These are phyloP conservation scores for Phenganax subtilis DNA, from an alignment of 92 coral and sea anemone genomes.

Conservation along the genomic window DNA sequence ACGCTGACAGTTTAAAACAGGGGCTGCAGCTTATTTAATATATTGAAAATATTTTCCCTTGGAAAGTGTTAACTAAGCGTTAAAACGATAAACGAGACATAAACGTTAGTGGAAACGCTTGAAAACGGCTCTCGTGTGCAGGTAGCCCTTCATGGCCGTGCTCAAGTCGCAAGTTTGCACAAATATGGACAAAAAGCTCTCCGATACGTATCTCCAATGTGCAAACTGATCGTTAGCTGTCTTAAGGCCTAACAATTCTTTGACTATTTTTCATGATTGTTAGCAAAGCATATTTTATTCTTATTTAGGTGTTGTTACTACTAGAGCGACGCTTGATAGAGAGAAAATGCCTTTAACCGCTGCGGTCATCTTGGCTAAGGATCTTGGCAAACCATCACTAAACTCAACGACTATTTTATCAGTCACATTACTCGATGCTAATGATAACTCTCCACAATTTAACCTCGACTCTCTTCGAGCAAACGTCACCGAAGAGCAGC, in stretches of 20 bases:
- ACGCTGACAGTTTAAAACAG: too few species aligned
- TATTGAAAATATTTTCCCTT: too few species aligned
- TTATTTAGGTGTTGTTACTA: slow-evolving; percentile 64
- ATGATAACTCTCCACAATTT: slow-evolving; percentile 39
- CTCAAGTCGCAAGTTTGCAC: too few species aligned
- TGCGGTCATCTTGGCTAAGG: slow-evolving; percentile 57
- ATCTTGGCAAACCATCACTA: slow-evolving; percentile 59
- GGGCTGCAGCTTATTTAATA: too few species aligned
- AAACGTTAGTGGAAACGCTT: too few species aligned
- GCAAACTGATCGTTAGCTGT: neutral
- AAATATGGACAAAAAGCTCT: neutral
- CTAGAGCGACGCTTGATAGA: slow-evolving; percentile 58
- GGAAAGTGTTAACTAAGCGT: too few species aligned
- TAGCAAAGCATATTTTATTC: neutral
- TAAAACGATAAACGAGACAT: too few species aligned
- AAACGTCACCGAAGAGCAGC: slow-evolving; percentile 68
- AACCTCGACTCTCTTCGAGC: slow-evolving; percentile 59
- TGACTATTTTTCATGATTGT: neutral
- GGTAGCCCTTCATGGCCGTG: too few species aligned
- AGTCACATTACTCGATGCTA: slow-evolving; percentile 66
- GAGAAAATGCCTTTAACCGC: slow-evolving; percentile 56
- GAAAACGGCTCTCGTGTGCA: too few species aligned
- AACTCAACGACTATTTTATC: slow-evolving; percentile 50
- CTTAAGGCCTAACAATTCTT: neutral
- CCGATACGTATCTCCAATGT: too few species aligned